Conservation (phyloP, 2,888 invertebrate species). For the Drosophila nr. perissopoda region DNA sequence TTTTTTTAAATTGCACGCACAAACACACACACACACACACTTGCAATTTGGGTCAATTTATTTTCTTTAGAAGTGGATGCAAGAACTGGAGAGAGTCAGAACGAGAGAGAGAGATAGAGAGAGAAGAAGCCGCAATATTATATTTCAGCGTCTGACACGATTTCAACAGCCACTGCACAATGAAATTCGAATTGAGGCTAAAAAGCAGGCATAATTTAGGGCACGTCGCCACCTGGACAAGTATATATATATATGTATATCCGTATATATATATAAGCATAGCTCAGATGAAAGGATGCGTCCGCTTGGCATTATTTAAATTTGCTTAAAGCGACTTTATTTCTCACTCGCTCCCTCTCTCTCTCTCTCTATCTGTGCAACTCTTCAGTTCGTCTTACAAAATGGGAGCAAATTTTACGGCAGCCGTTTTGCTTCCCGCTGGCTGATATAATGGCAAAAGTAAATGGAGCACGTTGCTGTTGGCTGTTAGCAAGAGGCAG, state of each 20-base stretch:
- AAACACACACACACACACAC: slow-evolving; percentile 3
- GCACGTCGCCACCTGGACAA: slow-evolving; percentile 66
- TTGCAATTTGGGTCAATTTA: slow-evolving; percentile 65
- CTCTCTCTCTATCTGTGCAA: background rate
- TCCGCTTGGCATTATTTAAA: slow-evolving; percentile 64
- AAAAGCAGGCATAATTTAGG: slow-evolving; percentile 78
- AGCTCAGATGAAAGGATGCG: slow-evolving; percentile 15
- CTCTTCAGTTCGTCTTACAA: slow-evolving; percentile 52
- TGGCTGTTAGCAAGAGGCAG: slow-evolving; percentile 33
- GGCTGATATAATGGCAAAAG: slow-evolving; percentile 54
- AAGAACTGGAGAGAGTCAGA: background rate
- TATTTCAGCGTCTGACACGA: slow-evolving; percentile 57
- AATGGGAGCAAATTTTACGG: slow-evolving; percentile 45
- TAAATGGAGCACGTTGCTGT: slow-evolving; percentile 71
- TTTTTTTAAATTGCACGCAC: slow-evolving; percentile 8
- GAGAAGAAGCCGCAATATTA: slow-evolving; percentile 17
- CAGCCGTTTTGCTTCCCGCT: slow-evolving; percentile 9
- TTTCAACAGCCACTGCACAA: slow-evolving; percentile 55
- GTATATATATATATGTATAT: background rate
- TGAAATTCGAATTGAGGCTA: slow-evolving; percentile 71
- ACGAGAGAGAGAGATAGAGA: background rate
- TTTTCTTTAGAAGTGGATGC: slow-evolving; percentile 38
- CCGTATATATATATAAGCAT: background rate
- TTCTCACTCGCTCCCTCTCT: too few relatives aligned
- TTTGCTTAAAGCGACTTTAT: slow-evolving; percentile 61